Evolutionary conservation across 2,797 vertebrate genomes (phyloP).

Genomic region (Myripristis jacobus): DNA sequence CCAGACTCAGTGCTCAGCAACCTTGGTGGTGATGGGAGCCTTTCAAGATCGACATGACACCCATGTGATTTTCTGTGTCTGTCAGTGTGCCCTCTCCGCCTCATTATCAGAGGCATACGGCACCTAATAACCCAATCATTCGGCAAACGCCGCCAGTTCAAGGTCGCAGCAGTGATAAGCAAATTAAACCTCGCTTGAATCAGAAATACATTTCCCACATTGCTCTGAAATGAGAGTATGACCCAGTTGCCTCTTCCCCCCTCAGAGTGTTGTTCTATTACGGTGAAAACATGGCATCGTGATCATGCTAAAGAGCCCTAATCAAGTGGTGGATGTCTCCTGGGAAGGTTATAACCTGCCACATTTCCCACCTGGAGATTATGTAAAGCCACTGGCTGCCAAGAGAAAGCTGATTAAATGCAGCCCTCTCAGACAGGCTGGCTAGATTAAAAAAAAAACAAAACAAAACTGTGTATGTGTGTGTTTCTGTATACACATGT

Average conservation of each 20-base stretch:
- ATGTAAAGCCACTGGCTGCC: conserved; percentile 61
- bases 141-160: background rate
- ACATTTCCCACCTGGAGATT: conserved; percentile 61
- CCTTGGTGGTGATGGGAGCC: conserved; percentile 18
- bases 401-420: conserved; percentile 73
- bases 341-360: conserved; percentile 40
- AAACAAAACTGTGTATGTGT: background rate
- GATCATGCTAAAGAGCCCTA: conserved; percentile 1
- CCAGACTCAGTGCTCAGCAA: conserved; percentile 7
- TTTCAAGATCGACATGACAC: background rate
- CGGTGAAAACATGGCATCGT: background rate
- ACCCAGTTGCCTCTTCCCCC: background rate
- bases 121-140: background rate
- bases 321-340: conserved; percentile 4
- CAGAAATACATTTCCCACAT: conserved; percentile 23
- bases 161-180: background rate
- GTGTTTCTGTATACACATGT: background rate
- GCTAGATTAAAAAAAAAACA: conserved; percentile 20
- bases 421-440: conserved; percentile 32
- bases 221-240: background rate
- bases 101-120: background rate
- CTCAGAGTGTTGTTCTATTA: background rate
- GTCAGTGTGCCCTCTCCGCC: background rate
- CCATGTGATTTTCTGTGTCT: conserved; percentile 9
- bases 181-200: background rate